These are phyloP conservation scores for Cervus canadensis DNA, from an alignment of 2,113 vertebrate species.

Conservation along the genomic window DNA sequence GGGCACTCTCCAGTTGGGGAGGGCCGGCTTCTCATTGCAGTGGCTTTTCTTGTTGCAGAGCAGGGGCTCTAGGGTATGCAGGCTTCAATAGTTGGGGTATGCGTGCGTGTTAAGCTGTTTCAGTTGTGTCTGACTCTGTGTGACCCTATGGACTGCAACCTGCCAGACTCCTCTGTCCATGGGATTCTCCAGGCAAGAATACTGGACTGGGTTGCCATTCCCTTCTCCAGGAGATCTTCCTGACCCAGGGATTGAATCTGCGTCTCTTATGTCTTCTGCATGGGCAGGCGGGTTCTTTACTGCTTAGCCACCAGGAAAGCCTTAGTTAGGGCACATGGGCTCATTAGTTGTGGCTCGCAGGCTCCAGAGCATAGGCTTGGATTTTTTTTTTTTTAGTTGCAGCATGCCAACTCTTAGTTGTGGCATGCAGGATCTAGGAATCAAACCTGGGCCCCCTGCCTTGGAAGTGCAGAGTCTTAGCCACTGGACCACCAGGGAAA, in stretches of 20 bases:
- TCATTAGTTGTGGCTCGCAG: background rate
- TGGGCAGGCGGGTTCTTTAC: background rate
- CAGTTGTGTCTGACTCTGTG: background rate
- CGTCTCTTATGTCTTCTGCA: background rate
- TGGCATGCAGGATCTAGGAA: background rate
- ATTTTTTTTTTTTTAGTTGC: background rate
- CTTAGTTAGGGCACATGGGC: background rate
- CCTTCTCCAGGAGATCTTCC: background rate
- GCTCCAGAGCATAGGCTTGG: background rate
- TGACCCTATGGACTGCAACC: background rate
- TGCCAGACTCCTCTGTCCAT: background rate
- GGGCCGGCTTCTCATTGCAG: background rate
- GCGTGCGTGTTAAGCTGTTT: fast-evolving
- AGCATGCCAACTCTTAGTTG: background rate
- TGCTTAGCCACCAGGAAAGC: background rate
- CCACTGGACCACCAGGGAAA: background rate
- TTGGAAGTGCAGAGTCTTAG: background rate
- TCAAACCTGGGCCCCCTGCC: background rate
- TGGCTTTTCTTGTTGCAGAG: background rate
- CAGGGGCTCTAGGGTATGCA: background rate
- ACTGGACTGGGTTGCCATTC: background rate
- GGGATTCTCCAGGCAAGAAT: background rate
- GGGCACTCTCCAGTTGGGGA: fast-evolving
- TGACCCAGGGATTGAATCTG: background rate
- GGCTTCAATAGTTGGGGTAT: background rate